phyloP scores from a whole-genome alignment of 2,888 invertebrate species.

The Galeruca laticollis region DNA sequence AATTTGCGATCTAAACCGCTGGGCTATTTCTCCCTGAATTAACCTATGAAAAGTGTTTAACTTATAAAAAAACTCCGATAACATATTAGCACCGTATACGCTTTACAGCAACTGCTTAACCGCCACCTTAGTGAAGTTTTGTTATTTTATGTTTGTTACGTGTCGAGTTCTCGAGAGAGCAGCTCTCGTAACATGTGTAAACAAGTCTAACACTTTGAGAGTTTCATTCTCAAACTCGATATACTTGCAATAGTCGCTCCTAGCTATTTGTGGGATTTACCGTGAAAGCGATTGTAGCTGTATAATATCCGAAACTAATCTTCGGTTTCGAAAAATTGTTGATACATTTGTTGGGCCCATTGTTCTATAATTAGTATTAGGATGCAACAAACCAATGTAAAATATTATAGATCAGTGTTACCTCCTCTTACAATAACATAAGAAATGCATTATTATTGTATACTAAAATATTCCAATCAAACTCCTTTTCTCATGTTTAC shows the following conservation, averaged over 20 bases:
- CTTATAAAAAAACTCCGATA: no score
- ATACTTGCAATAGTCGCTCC: not conserved
- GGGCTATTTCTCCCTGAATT: no score
- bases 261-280: not conserved
- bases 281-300: not conserved
- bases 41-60: no score
- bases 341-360: not conserved
- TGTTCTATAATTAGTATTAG: not conserved
- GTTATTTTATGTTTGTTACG: not conserved
- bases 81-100: not conserved
- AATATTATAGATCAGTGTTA: no score
- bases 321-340: not conserved
- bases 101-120: not conserved
- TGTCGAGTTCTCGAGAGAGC: not conserved
- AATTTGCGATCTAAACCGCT: no score
- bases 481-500: no score
- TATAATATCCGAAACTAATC: not conserved
- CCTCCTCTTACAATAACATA: no score
- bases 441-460: no score
- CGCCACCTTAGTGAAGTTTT: not conserved
- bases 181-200: slow-evolving; percentile 2
- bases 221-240: not conserved
- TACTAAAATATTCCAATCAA: no score
- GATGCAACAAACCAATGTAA: no score
- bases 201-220: not conserved